Conservation (phyloP, 2,113 vertebrate species). For the Sarotherodon lohbergeri region DNA sequence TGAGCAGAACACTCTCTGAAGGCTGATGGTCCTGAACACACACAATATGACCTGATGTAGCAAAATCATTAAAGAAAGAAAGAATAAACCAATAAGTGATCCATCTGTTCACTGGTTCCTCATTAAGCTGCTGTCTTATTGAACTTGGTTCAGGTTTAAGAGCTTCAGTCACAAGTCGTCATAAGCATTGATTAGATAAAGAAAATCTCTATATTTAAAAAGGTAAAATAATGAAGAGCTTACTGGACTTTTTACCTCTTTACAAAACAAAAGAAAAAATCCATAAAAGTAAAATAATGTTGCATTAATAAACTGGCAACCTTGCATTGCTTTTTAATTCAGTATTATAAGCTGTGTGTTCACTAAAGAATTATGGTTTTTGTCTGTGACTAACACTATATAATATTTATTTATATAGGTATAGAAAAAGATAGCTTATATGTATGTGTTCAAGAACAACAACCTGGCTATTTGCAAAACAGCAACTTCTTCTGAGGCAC, state of each 20-base stretch:
- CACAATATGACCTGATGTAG: neutral
- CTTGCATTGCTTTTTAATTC: neutral
- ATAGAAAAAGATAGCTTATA: neutral
- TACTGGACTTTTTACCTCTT: neutral
- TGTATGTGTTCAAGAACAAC: slow-evolving; percentile 30
- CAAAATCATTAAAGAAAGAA: neutral
- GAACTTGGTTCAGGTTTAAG: neutral
- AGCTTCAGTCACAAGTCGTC: neutral
- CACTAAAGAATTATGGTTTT: neutral
- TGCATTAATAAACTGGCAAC: neutral
- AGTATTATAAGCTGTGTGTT: neutral
- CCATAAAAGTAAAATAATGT: neutral
- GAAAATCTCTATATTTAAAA: neutral
- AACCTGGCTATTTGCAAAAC: neutral
- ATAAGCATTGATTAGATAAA: neutral
- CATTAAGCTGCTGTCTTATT: neutral
- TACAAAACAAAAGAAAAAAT: neutral
- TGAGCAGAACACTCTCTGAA: neutral
- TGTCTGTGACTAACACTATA: neutral
- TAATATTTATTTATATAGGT: neutral
- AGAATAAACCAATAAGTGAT: neutral
- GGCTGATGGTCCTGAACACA: slow-evolving; percentile 26
- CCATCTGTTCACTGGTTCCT: neutral
- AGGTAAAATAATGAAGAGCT: neutral
- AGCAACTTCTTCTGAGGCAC: neutral